These are phyloP conservation scores for Eupsilia transversa DNA, from an alignment of 2,888 invertebrate genomes.

Conservation along the genomic window DNA sequence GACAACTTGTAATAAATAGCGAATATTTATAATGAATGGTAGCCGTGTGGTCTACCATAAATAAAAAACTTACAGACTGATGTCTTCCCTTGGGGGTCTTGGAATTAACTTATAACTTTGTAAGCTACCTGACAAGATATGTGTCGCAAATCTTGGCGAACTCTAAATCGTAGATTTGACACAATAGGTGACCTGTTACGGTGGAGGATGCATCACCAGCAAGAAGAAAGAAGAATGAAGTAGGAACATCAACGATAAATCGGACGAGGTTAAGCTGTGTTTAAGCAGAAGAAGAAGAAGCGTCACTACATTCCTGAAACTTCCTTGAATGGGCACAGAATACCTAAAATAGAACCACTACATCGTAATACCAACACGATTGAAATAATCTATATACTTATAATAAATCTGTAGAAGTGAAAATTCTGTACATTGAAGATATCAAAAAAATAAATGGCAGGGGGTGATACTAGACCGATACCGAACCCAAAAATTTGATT, in stretches of 20 bases:
- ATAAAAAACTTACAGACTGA: constrained; percentile 34
- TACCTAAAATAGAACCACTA: neutral
- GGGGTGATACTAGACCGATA: no score
- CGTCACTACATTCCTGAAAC: neutral
- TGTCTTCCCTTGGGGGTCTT: constrained; percentile 11
- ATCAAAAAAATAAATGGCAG: no score
- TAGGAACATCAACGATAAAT: neutral
- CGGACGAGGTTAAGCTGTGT: neutral
- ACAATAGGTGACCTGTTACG: neutral
- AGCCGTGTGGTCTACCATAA: constrained; percentile 19
- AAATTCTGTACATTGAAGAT: no score
- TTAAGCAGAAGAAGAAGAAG: no score
- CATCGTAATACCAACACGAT: neutral
- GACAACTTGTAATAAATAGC: constrained; percentile 58
- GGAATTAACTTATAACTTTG: neutral
- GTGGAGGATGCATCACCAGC: no score
- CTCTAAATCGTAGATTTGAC: neutral
- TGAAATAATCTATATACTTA: no score
- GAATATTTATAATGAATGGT: constrained; percentile 55
- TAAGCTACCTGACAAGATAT: neutral
- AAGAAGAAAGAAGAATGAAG: neutral
- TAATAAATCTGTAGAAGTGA: no score
- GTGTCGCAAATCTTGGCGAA: constrained; percentile 16
- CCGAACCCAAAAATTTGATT: no score
- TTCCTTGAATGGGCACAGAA: neutral